These are phyloP conservation scores for Noctua janthina DNA, from an alignment of 2,888 invertebrate species.

Conservation along the genomic window DNA sequence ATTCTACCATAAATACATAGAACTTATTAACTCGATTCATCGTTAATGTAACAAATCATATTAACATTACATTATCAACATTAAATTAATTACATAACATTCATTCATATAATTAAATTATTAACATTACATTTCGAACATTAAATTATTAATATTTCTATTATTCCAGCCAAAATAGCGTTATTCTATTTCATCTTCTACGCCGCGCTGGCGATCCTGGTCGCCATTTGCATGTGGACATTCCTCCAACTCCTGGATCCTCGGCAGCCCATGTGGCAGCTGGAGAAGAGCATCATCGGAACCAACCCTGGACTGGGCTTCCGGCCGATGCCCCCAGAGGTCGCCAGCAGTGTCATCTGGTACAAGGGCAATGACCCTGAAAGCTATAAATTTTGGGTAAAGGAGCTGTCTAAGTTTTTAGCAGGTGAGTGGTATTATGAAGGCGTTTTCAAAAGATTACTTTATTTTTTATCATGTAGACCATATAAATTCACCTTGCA, in stretches of 20 bases:
- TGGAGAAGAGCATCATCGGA: constrained; percentile 96
- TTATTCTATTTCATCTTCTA: constrained; percentile 99
- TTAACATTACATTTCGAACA: no score
- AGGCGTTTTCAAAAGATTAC: neutral
- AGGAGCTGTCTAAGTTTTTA: constrained; percentile 93
- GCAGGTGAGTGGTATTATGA: constrained; percentile 91
- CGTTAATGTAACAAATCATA: no score
- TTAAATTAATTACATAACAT: no score
- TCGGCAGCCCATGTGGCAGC: constrained; percentile 97
- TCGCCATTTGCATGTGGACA: constrained; percentile 98
- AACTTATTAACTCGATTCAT: no score
- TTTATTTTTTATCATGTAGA: neutral
- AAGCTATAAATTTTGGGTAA: constrained; percentile 95
- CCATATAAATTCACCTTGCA: neutral
- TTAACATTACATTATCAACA: no score
- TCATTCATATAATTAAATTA: no score
- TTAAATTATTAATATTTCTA: no score
- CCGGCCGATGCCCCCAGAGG: constrained; percentile 96
- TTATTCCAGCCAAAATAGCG: constrained; percentile 95
- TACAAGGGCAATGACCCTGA: constrained; percentile 95
- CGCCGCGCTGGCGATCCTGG: constrained; percentile 96
- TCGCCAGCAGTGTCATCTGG: constrained; percentile 98
- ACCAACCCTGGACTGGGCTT: constrained; percentile 99
- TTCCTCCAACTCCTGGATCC: constrained; percentile 97
- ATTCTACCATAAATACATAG: no score